These are phyloP conservation scores for Hydriomena furcata DNA, from an alignment of 2,888 invertebrate genomes.

Conservation along the genomic window DNA sequence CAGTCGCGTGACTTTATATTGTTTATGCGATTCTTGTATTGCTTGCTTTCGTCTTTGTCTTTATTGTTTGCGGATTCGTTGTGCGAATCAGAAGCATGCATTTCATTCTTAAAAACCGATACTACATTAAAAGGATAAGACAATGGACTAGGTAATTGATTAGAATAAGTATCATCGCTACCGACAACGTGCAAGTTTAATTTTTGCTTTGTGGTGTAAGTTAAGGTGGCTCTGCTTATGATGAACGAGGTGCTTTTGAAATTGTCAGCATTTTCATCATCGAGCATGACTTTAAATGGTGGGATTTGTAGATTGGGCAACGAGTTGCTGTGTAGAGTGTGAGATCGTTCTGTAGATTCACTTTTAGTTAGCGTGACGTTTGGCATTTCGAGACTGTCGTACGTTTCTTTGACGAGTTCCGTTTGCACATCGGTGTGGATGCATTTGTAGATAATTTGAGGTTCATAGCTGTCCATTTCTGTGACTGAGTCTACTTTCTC, in stretches of 20 bases:
- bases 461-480: constrained; percentile 46
- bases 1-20: constrained; percentile 56
- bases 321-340: constrained; percentile 48
- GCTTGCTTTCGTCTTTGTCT: constrained; percentile 32
- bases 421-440: constrained; percentile 45
- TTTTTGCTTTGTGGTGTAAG: constrained; percentile 70
- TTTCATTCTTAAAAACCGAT: constrained; percentile 65
- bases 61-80: constrained; percentile 30
- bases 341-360: constrained; percentile 52
- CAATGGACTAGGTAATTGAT: constrained; percentile 55
- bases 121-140: constrained; percentile 69
- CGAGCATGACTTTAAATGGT: constrained; percentile 41
- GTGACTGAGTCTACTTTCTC: constrained; percentile 48
- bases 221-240: constrained; percentile 66
- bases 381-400: constrained; percentile 73
- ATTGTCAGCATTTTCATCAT: constrained; percentile 45
- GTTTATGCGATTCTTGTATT: constrained; percentile 46
- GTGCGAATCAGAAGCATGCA: constrained; percentile 39
- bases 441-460: constrained; percentile 41
- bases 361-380: constrained; percentile 65
- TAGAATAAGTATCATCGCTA: constrained; percentile 47
- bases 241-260: constrained; percentile 60
- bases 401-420: constrained; percentile 48
- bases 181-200: constrained; percentile 69
- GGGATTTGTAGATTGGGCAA: constrained; percentile 56